Conservation (phyloP, 2,888 invertebrate species). For the Halocaridina rubra region DNA sequence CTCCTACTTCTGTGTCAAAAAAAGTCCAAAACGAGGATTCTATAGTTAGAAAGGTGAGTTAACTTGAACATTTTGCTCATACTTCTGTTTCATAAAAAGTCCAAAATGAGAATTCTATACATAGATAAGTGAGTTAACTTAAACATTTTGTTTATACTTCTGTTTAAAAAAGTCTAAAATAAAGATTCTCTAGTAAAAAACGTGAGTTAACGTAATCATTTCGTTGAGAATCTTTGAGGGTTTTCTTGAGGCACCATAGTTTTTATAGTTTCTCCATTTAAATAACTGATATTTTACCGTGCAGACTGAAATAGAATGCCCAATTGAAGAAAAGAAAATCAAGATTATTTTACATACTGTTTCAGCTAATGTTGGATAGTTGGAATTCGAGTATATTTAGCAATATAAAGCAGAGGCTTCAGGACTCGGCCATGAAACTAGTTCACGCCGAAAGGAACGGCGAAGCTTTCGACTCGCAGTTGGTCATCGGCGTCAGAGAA, state of each 20-base stretch:
- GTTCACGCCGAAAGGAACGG: conserved; percentile 97
- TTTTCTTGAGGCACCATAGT: too few relatives aligned
- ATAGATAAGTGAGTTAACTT: conserved; percentile 79
- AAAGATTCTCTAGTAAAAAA: too few relatives aligned
- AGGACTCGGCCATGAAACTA: conserved; percentile 96
- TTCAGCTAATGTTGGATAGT: conserved; percentile 94
- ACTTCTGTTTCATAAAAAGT: conserved; percentile 70
- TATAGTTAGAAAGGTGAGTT: conserved; percentile 82
- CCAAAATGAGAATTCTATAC: conserved; percentile 85
- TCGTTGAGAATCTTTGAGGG: too few relatives aligned
- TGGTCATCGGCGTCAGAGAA: conserved; percentile 97
- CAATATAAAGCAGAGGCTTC: conserved; percentile 81
- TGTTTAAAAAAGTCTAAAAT: too few relatives aligned
- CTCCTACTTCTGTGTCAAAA: conserved; percentile 72
- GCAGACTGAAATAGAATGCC: too few relatives aligned
- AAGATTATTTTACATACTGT: too few relatives aligned
- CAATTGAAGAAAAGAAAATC: too few relatives aligned
- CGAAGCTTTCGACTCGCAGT: conserved; percentile 95
- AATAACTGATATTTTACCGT: too few relatives aligned
- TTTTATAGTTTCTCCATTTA: too few relatives aligned
- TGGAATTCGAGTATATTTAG: conserved; percentile 98
- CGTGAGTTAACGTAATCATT: too few relatives aligned
- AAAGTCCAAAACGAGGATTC: conserved; percentile 78
- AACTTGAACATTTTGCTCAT: too few relatives aligned
- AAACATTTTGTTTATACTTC: too few relatives aligned